These are phyloP conservation scores for Scaptomyza flava DNA, from an alignment of 2,888 invertebrate genomes.

Conservation along the genomic window DNA sequence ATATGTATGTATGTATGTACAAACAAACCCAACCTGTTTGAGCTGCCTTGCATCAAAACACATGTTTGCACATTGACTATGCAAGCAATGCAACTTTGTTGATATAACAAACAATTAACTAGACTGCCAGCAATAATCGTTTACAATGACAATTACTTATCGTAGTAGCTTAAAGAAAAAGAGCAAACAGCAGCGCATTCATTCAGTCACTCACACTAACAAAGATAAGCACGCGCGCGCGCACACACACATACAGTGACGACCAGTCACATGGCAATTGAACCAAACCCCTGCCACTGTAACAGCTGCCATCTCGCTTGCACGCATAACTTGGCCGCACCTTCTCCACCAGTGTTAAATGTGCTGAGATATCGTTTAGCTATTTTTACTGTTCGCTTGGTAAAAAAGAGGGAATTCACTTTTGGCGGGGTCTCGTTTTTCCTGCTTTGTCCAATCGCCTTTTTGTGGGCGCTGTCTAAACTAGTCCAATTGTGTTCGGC, in stretches of 20 bases:
- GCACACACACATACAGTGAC: slow-evolving; percentile 48
- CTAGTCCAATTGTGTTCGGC: slow-evolving; percentile 72
- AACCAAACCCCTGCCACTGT: slow-evolving; percentile 72
- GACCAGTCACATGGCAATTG: slow-evolving; percentile 69
- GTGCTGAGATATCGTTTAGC: slow-evolving; percentile 46
- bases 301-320: slow-evolving; percentile 62
- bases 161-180: slow-evolving; percentile 19
- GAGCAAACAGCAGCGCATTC: slow-evolving; percentile 39
- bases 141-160: slow-evolving; percentile 30
- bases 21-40: slow-evolving; percentile 26
- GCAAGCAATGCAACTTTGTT: slow-evolving; percentile 10
- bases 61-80: background rate
- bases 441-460: slow-evolving; percentile 80
- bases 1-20: background rate
- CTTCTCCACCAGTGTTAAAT: slow-evolving; percentile 66
- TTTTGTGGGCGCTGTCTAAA: slow-evolving; percentile 73
- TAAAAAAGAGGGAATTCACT: slow-evolving; percentile 85
- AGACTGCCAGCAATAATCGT: slow-evolving; percentile 37
- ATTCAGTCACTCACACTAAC: slow-evolving; percentile 21
- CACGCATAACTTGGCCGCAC: slow-evolving; percentile 49
- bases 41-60: slow-evolving; percentile 18
- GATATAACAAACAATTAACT: slow-evolving; percentile 13
- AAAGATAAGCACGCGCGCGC: slow-evolving; percentile 2
- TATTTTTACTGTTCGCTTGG: slow-evolving; percentile 80
- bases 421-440: slow-evolving; percentile 85